Evolutionary conservation across 2,113 vertebrate species (phyloP), one percentile per base, ranked within the genome.

Genomic region (Verasper variegatus): DNA sequence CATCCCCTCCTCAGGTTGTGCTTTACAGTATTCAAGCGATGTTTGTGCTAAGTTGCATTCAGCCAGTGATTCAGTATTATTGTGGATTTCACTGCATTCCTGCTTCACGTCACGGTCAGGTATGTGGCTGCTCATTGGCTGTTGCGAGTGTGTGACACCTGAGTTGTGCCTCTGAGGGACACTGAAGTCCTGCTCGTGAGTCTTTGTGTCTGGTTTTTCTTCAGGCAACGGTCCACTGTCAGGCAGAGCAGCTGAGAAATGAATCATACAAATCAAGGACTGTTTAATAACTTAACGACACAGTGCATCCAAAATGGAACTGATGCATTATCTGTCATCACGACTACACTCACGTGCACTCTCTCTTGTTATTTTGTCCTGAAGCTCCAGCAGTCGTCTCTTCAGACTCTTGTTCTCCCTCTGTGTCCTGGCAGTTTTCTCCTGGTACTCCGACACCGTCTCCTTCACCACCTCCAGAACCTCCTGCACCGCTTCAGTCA

Each of bases 381-480:
- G 89, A 1, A 92, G 86, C 66, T 92, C 92, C 71, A 80, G 82
- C 68, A 93, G 79, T 67, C 68, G 84, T 21, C 82, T 91, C 77
- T 79, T 92, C 26, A 93, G 89, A 76, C 78, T 89, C 60, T 90
- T 82, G 1, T 93, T 94, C 70, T 93, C 93, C 59, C 90, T 90
- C 64, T 89, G 90, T 1, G 93, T 92, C 21, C 91, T 69, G 63
- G 74, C 87, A 24, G 91, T 90, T 84, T 93, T 93, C 68, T 92
- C 85, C 63, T 93, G 91, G 65, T 91, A 94, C 71, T 92, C 92
- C 0, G 81, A 86, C 42, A 94, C 92, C 0, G 91, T 94, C 68
- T 92, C 92, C 80, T 91, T 94, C 71, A 94, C 93, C 77, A 88
- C 82, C 54, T 89, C 92, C 81, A 94, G 80, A 15, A 94, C 92